phyloP scores from a whole-genome alignment of 1,140 invertebrate species.

The Zeugodacus cucurbitae region DNA sequence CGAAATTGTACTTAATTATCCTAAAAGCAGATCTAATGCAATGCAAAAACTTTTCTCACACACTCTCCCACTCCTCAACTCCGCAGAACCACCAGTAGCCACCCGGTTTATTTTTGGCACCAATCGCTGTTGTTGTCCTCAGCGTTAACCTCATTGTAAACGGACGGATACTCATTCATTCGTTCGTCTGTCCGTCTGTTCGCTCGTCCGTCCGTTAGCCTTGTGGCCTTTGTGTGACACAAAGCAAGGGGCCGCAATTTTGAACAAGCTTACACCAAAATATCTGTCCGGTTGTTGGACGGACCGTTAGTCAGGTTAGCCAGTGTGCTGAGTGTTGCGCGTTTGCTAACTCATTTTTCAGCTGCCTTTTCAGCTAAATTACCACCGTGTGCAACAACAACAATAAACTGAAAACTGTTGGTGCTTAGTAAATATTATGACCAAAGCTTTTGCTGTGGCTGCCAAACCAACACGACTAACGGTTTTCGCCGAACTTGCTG shows the following conservation, averaged over 20 bases:
- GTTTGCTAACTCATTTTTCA: slow-evolving; percentile 15
- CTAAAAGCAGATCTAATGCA: slow-evolving; percentile 14
- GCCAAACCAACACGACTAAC: not conserved
- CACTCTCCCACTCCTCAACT: not conserved
- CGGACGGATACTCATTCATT: not conserved
- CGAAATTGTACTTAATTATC: slow-evolving; percentile 37
- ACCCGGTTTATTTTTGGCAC: slow-evolving; percentile 9
- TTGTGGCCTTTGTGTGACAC: slow-evolving; percentile 1
- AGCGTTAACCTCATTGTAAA: not conserved
- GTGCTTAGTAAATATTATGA: not conserved
- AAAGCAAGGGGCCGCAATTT: not conserved
- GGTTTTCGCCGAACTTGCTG: not conserved
- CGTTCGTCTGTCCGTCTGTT: not conserved
- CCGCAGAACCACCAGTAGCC: not conserved
- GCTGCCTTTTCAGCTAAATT: not conserved
- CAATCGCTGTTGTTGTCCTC: not conserved
- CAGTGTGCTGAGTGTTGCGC: not conserved
- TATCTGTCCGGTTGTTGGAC: not conserved
- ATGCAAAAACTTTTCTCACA: not conserved
- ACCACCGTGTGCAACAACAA: not conserved
- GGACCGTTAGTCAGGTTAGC: not conserved
- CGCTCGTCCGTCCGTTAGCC: not conserved
- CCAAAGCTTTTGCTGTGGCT: not conserved
- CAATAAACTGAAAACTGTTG: not conserved
- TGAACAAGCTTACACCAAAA: not conserved